Conservation (phyloP, 2,888 invertebrate species). For the Metopia argyrocephala region DNA sequence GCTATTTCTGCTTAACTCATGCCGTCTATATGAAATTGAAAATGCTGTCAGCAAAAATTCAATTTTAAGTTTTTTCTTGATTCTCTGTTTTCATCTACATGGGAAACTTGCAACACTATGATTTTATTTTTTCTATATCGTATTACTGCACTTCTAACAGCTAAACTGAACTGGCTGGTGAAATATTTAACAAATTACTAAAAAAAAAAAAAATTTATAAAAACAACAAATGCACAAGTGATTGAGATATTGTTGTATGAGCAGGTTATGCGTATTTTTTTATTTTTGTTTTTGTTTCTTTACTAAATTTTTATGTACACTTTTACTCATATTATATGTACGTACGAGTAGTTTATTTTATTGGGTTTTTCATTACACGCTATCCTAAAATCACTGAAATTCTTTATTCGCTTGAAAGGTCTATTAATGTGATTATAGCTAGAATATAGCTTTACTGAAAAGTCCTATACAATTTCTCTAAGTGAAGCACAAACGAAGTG, state of each 20-base stretch:
- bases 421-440: too few relatives aligned
- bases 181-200: slow-evolving; percentile 24
- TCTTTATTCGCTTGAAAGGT: too few relatives aligned
- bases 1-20: slow-evolving; percentile 1
- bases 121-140: not conserved
- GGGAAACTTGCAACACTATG: not conserved
- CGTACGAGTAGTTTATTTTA: too few relatives aligned
- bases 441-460: too few relatives aligned
- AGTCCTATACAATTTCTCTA: too few relatives aligned
- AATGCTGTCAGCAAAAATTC: slow-evolving; percentile 62
- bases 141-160: slow-evolving; percentile 28
- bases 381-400: too few relatives aligned
- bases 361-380: too few relatives aligned
- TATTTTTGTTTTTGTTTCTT: not conserved
- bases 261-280: not conserved
- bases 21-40: slow-evolving; percentile 47
- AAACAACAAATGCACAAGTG: not conserved
- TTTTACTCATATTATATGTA: too few relatives aligned
- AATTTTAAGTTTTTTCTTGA: slow-evolving; percentile 47
- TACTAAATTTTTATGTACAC: not conserved
- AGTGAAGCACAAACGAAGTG: too few relatives aligned
- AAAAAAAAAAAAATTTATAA: slow-evolving; percentile 11
- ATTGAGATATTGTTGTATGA: slow-evolving; percentile 32
- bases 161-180: slow-evolving; percentile 22
- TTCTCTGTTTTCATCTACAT: slow-evolving; percentile 12